A percentile compares a stretch with the other conserved stretches of the same genome.
Conservation (phyloP, 2,797 vertebrate species). For the Phalloptychus januarius region DNA sequence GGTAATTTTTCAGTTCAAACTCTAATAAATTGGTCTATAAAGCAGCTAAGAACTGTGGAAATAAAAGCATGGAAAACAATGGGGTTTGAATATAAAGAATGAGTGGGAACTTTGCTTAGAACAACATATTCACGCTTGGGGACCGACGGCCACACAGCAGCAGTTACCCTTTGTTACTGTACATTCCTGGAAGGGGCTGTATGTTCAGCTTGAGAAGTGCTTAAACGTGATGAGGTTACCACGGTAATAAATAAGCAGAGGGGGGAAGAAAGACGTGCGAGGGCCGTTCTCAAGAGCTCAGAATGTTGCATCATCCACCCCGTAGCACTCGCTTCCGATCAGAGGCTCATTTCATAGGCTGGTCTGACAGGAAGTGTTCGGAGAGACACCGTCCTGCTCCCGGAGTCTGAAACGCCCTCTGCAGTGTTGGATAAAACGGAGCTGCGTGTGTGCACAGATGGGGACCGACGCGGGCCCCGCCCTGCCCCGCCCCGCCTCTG, state of each 20-base stretch:
- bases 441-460: conserved; percentile 44
- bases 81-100: not conserved
- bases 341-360: conserved; percentile 40
- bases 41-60: not conserved
- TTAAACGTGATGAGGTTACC: conserved; percentile 49
- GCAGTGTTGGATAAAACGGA: conserved; percentile 54
- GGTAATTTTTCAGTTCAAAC: not conserved
- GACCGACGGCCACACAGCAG: conserved; percentile 30
- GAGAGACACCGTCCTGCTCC: conserved; percentile 38
- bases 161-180: conserved; percentile 33
- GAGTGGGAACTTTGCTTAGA: conserved; percentile 4
- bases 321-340: conserved; percentile 33
- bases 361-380: conserved; percentile 46
- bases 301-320: not conserved
- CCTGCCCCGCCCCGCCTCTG: conserved; percentile 32
- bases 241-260: conserved; percentile 39
- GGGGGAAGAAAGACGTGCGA: conserved; percentile 3
- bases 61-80: not conserved
- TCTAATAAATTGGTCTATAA: not conserved
- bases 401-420: conserved; percentile 31
- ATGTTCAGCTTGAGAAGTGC: conserved; percentile 31
- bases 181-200: conserved; percentile 45
- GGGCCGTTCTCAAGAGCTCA: conserved; percentile 28
- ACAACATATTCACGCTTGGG: conserved; percentile 40
- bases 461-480: conserved; percentile 28